Conservation (phyloP, 2,797 vertebrate species). For the Melopsittacus undulatus region DNA sequence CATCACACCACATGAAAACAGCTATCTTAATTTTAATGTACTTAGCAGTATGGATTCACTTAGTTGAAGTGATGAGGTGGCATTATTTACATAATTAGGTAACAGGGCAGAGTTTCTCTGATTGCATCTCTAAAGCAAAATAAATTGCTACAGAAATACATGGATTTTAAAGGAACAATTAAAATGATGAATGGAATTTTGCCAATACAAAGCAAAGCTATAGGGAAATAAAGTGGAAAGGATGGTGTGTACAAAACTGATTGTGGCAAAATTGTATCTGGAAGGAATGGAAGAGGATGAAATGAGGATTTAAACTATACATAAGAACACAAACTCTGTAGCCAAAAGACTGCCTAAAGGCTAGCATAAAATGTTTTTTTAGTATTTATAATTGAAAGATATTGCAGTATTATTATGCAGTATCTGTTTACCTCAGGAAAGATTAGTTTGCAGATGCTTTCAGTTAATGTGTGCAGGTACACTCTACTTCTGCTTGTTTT, state of each 20-base stretch:
- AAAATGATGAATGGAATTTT: background rate
- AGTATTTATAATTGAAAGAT: background rate
- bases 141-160: background rate
- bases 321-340: background rate
- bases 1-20: background rate
- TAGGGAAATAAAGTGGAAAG: background rate
- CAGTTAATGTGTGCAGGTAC: slow-evolving; percentile 93
- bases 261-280: background rate
- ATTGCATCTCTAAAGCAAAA: background rate
- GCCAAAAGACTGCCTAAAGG: background rate
- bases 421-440: slow-evolving; percentile 89
- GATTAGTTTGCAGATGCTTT: slow-evolving; percentile 93
- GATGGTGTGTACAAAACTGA: background rate
- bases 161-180: background rate
- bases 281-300: background rate
- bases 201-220: background rate
- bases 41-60: background rate
- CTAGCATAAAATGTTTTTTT: background rate
- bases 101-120: background rate
- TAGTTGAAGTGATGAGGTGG: background rate
- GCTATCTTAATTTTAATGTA: background rate
- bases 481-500: slow-evolving; percentile 89
- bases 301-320: background rate
- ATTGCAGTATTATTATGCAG: background rate
- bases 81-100: background rate